Evolutionary conservation across 2,888 invertebrate genomes (phyloP).

Genomic region (Teleiodes luculella): DNA sequence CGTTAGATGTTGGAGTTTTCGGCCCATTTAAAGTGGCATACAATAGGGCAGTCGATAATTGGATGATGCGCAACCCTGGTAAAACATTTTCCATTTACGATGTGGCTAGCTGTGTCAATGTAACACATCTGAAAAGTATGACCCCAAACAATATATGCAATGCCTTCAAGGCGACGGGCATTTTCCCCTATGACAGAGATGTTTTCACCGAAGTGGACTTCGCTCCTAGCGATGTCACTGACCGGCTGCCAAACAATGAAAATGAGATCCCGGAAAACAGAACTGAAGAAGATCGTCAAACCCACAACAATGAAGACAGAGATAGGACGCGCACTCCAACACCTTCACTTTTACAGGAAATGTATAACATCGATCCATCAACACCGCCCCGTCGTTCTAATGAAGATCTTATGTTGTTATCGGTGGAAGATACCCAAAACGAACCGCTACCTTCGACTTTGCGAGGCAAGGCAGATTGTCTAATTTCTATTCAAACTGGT

Average conservation of each 20-base stretch:
- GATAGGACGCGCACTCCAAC: background rate
- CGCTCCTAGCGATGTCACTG: slow-evolving; percentile 31
- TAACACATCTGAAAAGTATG: too few species aligned
- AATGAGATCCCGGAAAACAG: background rate
- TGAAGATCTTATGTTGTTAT: too few species aligned
- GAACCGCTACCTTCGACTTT: too few species aligned
- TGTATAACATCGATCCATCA: too few species aligned
- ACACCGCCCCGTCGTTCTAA: too few species aligned
- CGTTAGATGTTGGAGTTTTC: slow-evolving; percentile 18
- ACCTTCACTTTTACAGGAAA: background rate
- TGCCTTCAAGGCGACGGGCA: slow-evolving; percentile 41
- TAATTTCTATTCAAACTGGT: too few species aligned
- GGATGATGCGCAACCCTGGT: slow-evolving; percentile 46
- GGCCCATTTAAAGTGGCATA: slow-evolving; percentile 19
- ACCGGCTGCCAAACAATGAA: slow-evolving; percentile 17
- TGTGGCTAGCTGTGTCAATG: slow-evolving; percentile 39
- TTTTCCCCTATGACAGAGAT: slow-evolving; percentile 37
- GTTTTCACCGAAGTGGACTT: slow-evolving; percentile 39
- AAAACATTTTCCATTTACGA: slow-evolving; percentile 51
- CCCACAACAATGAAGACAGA: too few species aligned
- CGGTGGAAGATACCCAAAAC: too few species aligned
- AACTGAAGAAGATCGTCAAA: background rate
- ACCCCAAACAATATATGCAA: slow-evolving; percentile 40
- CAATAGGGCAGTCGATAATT: slow-evolving; percentile 31
- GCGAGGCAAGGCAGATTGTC: too few species aligned